Percentiles rank a stretch among this genome's conserved stretches.
Conservation (phyloP, 2,888 invertebrate species). For the Euzophera pinguis region DNA sequence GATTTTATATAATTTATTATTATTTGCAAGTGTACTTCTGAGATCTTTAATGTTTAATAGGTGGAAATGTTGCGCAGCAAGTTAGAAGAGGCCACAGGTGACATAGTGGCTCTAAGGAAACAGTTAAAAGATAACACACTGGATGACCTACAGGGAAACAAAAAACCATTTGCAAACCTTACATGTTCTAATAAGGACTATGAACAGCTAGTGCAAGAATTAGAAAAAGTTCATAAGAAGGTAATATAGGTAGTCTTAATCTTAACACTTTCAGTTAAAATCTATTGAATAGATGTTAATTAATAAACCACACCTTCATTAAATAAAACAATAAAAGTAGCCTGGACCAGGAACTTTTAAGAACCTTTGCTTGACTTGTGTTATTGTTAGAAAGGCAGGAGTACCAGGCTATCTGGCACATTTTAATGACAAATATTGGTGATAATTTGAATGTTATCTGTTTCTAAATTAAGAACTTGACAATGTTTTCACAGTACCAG, state of each 20-base stretch:
- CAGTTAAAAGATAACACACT: conserved; percentile 39
- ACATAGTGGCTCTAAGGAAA: conserved; percentile 82
- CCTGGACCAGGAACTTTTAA: too few species aligned
- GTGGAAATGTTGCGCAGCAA: conserved; percentile 86
- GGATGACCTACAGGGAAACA: conserved; percentile 37
- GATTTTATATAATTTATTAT: too few species aligned
- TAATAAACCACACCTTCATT: too few species aligned
- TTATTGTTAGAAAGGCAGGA: too few species aligned
- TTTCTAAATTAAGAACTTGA: neutral
- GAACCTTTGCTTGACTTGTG: too few species aligned
- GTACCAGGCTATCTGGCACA: too few species aligned
- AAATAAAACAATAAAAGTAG: too few species aligned
- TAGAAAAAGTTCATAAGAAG: conserved; percentile 83
- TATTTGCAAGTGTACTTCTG: too few species aligned
- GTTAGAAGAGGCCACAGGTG: conserved; percentile 84
- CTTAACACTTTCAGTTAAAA: too few species aligned
- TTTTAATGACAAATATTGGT: neutral
- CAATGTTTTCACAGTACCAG: conserved; percentile 72
- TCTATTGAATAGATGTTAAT: too few species aligned
- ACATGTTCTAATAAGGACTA: conserved; percentile 67
- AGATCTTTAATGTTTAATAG: conserved; percentile 29
- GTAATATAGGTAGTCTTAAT: conserved; percentile 46
- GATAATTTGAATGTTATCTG: neutral
- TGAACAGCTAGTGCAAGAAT: conserved; percentile 83
- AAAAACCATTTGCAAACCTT: conserved; percentile 27